Evolutionary conservation across 2,113 vertebrate species (phyloP).

Genomic region (Carlito syrichta): DNA sequence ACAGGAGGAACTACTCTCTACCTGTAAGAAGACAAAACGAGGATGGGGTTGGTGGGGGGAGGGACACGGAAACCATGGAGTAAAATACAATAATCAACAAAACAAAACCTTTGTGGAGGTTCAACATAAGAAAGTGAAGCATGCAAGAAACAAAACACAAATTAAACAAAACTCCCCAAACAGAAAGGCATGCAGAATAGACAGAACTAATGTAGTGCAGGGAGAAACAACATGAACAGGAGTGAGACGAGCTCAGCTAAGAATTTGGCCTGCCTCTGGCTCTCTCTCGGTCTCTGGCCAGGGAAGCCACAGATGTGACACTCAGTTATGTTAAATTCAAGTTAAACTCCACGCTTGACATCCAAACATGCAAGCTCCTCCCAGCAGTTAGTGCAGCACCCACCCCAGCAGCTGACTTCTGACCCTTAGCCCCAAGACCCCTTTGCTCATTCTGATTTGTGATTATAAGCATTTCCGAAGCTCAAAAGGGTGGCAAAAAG

Average conservation of each 20-base stretch:
- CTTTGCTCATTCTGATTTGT: background rate
- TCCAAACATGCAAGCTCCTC: slow-evolving; percentile 81
- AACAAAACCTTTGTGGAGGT: slow-evolving; percentile 76
- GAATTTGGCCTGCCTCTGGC: slow-evolving; percentile 81
- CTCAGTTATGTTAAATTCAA: slow-evolving; percentile 90
- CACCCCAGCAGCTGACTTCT: background rate
- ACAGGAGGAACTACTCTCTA: slow-evolving; percentile 79
- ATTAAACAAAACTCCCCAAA: slow-evolving; percentile 66
- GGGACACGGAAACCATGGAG: slow-evolving; percentile 71
- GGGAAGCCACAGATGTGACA: slow-evolving; percentile 95
- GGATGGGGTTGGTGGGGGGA: too few species aligned
- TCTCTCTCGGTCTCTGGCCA: slow-evolving; percentile 74
- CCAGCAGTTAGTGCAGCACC: slow-evolving; percentile 68
- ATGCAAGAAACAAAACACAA: slow-evolving; percentile 77
- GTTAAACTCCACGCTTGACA: slow-evolving; percentile 86
- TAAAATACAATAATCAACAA: slow-evolving; percentile 72
- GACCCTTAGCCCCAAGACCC: background rate
- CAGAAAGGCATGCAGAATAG: slow-evolving; percentile 77
- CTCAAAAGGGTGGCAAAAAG: slow-evolving; percentile 5
- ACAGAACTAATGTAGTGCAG: slow-evolving; percentile 70
- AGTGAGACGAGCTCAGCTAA: slow-evolving; percentile 73
- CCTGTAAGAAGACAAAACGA: slow-evolving; percentile 77
- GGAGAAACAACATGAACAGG: slow-evolving; percentile 67
- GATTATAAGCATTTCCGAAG: background rate
- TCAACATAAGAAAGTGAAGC: slow-evolving; percentile 79